Percentiles rank a stretch among this genome's conserved stretches.
These are phyloP conservation scores for Gibbula magus DNA, from an alignment of 2,888 invertebrate species.

Conservation along the genomic window DNA sequence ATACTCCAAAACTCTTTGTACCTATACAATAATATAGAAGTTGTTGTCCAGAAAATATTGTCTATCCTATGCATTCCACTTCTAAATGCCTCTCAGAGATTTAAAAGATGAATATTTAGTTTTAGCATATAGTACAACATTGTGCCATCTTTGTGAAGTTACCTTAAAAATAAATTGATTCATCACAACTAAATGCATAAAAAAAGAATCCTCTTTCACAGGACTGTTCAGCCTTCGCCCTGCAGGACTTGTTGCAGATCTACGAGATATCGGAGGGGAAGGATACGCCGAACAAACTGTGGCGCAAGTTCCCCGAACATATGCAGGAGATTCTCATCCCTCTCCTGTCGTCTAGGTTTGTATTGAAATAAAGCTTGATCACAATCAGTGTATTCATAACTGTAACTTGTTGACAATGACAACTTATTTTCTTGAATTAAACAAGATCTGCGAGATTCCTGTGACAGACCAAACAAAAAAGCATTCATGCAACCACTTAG, in stretches of 20 bases:
- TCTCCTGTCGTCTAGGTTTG: slow-evolving; percentile 72
- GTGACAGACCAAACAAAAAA: neutral
- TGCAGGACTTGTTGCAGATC: slow-evolving; percentile 76
- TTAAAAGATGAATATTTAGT: too few relatives aligned
- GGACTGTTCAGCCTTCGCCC: slow-evolving; percentile 76
- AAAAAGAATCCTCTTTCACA: slow-evolving; percentile 48
- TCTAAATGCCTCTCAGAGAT: too few relatives aligned
- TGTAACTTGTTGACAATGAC: too few relatives aligned
- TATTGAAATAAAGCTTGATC: neutral
- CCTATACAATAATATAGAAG: too few relatives aligned
- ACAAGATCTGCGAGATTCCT: neutral
- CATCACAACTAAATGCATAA: too few relatives aligned
- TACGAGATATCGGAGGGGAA: slow-evolving; percentile 67
- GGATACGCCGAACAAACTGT: slow-evolving; percentile 60
- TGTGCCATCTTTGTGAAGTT: too few relatives aligned
- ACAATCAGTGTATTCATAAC: neutral
- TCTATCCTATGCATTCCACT: too few relatives aligned
- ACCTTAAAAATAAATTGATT: too few relatives aligned
- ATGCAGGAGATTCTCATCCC: slow-evolving; percentile 74
- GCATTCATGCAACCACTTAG: neutral
- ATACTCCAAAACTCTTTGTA: too few relatives aligned
- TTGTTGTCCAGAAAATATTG: too few relatives aligned
- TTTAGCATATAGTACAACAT: too few relatives aligned
- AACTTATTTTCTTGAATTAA: neutral
- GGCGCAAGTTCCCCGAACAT: slow-evolving; percentile 73